These are phyloP conservation scores for Bemisia tabaci DNA, from an alignment of 1,140 invertebrate genomes.

Conservation along the genomic window DNA sequence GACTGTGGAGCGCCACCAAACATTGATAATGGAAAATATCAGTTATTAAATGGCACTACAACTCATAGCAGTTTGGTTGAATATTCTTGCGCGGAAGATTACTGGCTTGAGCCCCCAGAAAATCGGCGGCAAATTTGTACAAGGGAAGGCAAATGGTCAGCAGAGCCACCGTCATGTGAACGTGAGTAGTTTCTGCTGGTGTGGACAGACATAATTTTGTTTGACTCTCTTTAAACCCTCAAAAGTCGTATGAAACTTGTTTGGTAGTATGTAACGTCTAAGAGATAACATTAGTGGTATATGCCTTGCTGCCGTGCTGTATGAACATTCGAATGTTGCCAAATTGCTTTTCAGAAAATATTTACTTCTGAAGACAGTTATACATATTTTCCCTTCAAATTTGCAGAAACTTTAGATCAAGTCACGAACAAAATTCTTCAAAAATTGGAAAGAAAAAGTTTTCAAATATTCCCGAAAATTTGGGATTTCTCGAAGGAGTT, in stretches of 20 bases:
- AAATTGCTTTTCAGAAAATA: too few species aligned
- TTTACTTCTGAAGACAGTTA: too few species aligned
- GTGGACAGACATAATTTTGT: neutral
- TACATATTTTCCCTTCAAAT: too few species aligned
- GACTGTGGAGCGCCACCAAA: slow-evolving; percentile 72
- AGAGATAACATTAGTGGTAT: too few species aligned
- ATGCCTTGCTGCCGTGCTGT: too few species aligned
- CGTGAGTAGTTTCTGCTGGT: slow-evolving; percentile 38
- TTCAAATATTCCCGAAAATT: too few species aligned
- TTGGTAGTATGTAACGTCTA: too few species aligned
- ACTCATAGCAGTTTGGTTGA: slow-evolving; percentile 57
- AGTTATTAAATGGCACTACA: slow-evolving; percentile 60
- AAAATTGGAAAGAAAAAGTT: too few species aligned
- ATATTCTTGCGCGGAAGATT: slow-evolving; percentile 67
- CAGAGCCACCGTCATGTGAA: slow-evolving; percentile 67
- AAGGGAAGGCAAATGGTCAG: slow-evolving; percentile 74
- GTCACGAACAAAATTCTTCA: too few species aligned
- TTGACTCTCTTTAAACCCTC: neutral
- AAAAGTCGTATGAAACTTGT: neutral
- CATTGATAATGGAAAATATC: slow-evolving; percentile 56
- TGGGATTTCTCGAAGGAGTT: too few species aligned
- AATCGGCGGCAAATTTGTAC: slow-evolving; percentile 49
- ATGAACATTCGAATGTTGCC: too few species aligned
- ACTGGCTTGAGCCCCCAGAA: slow-evolving; percentile 60
- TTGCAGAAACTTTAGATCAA: too few species aligned